phyloP scores from a whole-genome alignment of 2,113 vertebrate genomes.

The Nothoprocta pentlandii region DNA sequence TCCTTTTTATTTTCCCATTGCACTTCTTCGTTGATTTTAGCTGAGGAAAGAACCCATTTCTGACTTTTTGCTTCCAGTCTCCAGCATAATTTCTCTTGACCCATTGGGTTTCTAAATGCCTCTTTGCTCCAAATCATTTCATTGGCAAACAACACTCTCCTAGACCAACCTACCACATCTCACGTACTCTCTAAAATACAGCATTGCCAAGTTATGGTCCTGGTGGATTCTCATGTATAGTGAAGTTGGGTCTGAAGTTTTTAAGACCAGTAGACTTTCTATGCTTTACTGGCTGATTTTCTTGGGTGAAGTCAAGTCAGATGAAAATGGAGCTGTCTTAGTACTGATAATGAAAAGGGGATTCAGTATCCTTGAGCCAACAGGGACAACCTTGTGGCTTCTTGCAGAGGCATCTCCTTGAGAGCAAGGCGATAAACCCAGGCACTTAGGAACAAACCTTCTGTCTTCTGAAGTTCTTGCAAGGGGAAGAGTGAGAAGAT shows the following conservation, averaged over 20 bases:
- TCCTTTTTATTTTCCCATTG: not conserved
- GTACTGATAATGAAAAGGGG: not conserved
- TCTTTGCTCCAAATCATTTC: not conserved
- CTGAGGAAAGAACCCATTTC: not conserved
- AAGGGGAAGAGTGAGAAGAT: not conserved
- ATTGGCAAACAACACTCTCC: not conserved
- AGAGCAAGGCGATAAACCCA: not conserved
- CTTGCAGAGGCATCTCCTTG: not conserved
- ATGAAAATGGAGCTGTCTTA: not conserved
- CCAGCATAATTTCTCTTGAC: not conserved
- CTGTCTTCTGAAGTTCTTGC: not conserved
- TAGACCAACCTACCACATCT: not conserved
- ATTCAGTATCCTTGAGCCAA: not conserved
- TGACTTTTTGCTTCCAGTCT: not conserved
- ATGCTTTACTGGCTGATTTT: not conserved
- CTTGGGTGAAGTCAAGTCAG: not conserved
- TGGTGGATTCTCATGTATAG: not conserved
- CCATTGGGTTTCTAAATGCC: not conserved
- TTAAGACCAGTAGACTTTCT: not conserved
- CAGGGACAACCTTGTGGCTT: not conserved
- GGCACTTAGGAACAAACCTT: not conserved
- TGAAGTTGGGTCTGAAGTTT: not conserved
- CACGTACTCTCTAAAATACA: not conserved
- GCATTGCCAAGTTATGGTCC: not conserved
- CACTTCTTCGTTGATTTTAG: not conserved